These are phyloP conservation scores for Eilema griseolum DNA, from an alignment of 2,888 invertebrate genomes.

Conservation along the genomic window DNA sequence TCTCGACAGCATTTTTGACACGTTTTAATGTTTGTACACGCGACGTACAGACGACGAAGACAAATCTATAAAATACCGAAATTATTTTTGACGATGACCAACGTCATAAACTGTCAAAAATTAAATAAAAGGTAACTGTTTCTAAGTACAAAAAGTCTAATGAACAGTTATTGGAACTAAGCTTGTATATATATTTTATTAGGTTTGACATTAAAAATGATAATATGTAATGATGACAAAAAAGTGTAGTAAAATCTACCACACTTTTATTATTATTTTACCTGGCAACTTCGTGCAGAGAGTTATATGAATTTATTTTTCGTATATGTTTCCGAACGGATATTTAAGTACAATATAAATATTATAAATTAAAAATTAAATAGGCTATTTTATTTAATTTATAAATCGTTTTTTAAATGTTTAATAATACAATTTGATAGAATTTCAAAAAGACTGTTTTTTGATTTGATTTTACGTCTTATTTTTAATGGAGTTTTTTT, in stretches of 20 bases:
- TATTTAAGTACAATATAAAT: background rate
- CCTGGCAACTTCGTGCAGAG: background rate
- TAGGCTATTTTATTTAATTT: background rate
- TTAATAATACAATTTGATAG: background rate
- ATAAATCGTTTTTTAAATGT: background rate
- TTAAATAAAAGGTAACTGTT: background rate
- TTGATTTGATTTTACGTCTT: background rate
- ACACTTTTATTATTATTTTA: background rate
- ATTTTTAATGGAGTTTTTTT: background rate
- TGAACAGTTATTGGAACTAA: background rate
- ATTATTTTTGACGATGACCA: background rate
- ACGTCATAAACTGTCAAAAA: background rate
- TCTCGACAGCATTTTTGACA: slow-evolving; percentile 52
- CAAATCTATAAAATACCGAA: background rate
- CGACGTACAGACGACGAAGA: slow-evolving; percentile 26
- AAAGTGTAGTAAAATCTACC: background rate
- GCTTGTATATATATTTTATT: background rate
- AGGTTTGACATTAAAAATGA: background rate
- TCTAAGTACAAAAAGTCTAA: background rate
- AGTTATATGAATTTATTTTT: background rate
- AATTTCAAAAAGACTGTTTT: slow-evolving; percentile 5
- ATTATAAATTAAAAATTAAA: background rate
- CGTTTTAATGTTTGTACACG: slow-evolving; percentile 47
- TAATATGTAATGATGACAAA: background rate
- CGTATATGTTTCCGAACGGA: background rate